A percentile compares a stretch with the other conserved stretches of the same genome.
Evolutionary conservation across 30 jellyfish, hydroid and myxozoan genomes (phyloP).

Genomic region (Pseudorhiza aurosa): DNA sequence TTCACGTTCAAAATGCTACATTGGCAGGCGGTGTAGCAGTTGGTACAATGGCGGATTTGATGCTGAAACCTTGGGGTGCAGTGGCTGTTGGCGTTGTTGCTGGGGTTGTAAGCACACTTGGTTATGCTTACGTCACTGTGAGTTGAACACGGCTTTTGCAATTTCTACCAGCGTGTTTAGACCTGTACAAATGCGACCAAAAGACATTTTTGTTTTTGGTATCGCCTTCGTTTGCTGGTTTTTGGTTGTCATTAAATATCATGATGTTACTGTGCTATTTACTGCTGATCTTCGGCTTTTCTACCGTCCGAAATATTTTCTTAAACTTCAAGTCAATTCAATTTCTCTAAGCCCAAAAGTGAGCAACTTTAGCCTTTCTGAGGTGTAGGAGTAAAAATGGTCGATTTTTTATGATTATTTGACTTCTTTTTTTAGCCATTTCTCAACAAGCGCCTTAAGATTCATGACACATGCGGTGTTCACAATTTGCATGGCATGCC

Average conservation of each 20-base stretch:
- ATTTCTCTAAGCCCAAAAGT: no score
- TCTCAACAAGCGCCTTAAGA: slow-evolving; percentile 33
- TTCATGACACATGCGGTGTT: slow-evolving; percentile 97
- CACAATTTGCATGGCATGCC: slow-evolving; percentile 97
- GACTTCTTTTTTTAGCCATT: slow-evolving; percentile 75
- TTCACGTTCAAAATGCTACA: slow-evolving; percentile 94
- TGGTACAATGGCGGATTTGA: slow-evolving; percentile 91
- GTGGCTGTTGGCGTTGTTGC: slow-evolving; percentile 87
- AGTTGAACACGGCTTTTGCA: slow-evolving; percentile 6
- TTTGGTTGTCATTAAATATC: no score
- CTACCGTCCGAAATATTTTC: no score
- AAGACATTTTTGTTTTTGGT: no score
- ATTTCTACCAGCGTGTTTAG: background rate
- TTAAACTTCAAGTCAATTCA: no score
- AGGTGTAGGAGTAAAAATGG: no score
- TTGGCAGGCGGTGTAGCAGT: slow-evolving; percentile 99
- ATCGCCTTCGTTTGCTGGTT: no score
- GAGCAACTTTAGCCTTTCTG: no score
- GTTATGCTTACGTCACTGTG: slow-evolving; percentile 86
- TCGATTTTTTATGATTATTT: no score
- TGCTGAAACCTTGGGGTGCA: slow-evolving; percentile 97
- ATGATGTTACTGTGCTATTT: no score
- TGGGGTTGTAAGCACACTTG: slow-evolving; percentile 80
- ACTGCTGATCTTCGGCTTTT: no score
- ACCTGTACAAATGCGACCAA: background rate